Evolutionary conservation across 1,140 invertebrate genomes (phyloP).

Genomic region (Neotoxoptera formosana): DNA sequence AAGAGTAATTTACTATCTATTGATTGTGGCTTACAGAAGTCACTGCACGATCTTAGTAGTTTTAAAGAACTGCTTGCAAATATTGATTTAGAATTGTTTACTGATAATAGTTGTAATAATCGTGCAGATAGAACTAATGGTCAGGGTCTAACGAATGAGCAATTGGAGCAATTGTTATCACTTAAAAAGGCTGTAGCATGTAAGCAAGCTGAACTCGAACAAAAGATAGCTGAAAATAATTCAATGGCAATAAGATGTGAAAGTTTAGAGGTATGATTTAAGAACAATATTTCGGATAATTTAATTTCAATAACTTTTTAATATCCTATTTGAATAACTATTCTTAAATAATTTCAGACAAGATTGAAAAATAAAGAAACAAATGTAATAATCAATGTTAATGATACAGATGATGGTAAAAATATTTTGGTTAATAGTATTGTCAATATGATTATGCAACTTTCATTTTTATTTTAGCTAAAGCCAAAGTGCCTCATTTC

Average conservation of each 20-base stretch:
- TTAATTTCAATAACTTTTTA: background rate
- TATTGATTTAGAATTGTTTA: background rate
- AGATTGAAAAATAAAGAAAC: slow-evolving; percentile 61
- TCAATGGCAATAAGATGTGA: slow-evolving; percentile 33
- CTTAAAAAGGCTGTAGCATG: slow-evolving; percentile 31
- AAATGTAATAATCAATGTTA: slow-evolving; percentile 67
- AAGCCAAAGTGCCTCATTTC: slow-evolving; percentile 75
- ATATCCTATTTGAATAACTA: background rate
- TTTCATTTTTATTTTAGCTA: slow-evolving; percentile 65
- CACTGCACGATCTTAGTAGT: slow-evolving; percentile 36
- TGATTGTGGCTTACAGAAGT: slow-evolving; percentile 48
- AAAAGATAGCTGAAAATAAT: slow-evolving; percentile 35
- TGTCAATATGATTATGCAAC: slow-evolving; percentile 62
- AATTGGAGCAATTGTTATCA: slow-evolving; percentile 48
- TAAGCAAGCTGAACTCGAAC: slow-evolving; percentile 41
- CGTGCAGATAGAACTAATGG: background rate
- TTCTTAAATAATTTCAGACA: slow-evolving; percentile 62
- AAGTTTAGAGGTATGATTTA: slow-evolving; percentile 24
- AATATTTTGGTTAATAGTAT: background rate
- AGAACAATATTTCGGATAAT: slow-evolving; percentile 5
- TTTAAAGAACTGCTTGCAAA: slow-evolving; percentile 49
- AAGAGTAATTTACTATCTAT: slow-evolving; percentile 52
- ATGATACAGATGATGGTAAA: slow-evolving; percentile 73
- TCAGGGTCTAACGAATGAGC: background rate
- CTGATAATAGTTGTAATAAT: background rate